Conservation (phyloP, 2,113 vertebrate genomes). For the Corythornis vintsioides region DNA sequence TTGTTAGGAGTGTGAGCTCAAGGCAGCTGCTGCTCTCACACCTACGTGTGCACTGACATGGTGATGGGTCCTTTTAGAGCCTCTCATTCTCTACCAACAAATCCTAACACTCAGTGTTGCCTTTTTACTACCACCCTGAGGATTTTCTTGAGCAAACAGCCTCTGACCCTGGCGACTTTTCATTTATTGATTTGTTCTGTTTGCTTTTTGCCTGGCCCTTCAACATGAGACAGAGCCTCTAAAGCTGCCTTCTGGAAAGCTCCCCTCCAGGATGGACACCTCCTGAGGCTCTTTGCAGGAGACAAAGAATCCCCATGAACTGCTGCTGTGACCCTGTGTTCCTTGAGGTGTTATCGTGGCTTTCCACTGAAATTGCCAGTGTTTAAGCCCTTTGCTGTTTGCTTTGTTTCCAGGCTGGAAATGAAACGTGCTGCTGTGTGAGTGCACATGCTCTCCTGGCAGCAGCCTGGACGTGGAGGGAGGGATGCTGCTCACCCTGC, state of each 20-base stretch:
- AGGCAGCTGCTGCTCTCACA: background rate
- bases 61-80: background rate
- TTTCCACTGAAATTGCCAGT: background rate
- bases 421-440: background rate
- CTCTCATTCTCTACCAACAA: background rate
- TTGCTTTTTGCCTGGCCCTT: background rate
- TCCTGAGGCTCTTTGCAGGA: background rate
- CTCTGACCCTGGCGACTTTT: background rate
- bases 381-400: background rate
- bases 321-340: background rate
- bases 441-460: background rate
- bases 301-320: background rate
- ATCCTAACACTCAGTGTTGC: background rate
- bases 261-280: background rate
- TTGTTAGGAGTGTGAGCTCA: background rate
- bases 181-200: background rate
- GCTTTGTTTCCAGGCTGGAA: conserved; percentile 56
- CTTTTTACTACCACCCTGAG: background rate
- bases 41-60: background rate
- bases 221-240: background rate
- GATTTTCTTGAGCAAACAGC: background rate
- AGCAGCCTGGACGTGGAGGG: background rate
- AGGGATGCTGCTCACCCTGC: background rate
- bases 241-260: background rate
- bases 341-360: conserved; percentile 1